Evolutionary conservation across 2,797 vertebrate species (phyloP).

Genomic region (Apogon talboti): DNA sequence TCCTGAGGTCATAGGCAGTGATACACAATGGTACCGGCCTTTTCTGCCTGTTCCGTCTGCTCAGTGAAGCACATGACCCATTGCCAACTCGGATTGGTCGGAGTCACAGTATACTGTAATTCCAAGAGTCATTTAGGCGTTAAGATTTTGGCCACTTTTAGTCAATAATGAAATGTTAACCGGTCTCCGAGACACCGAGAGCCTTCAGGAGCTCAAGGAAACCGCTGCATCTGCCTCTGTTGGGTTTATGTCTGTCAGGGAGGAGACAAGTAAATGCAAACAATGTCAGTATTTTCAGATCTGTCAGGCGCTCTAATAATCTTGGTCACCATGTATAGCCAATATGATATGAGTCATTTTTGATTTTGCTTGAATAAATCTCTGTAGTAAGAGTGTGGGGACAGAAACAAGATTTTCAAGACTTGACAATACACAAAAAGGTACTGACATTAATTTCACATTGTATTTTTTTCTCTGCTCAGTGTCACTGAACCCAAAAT

Average conservation of each 20-base stretch:
- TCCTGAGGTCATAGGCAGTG: conserved; percentile 38
- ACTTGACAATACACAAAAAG: too few species aligned
- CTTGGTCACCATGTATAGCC: too few species aligned
- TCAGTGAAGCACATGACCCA: conserved; percentile 37
- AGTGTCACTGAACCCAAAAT: too few species aligned
- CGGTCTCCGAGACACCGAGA: background rate
- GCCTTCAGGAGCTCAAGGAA: background rate
- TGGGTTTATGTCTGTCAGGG: background rate
- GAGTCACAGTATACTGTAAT: conserved; percentile 20
- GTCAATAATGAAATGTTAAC: conserved; percentile 1
- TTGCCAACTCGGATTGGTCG: conserved; percentile 29
- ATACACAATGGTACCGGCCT: conserved; percentile 23
- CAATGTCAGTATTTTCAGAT: too few species aligned
- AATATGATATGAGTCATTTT: too few species aligned
- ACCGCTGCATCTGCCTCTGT: background rate
- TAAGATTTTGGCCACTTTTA: conserved; percentile 21
- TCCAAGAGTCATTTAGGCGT: conserved; percentile 5
- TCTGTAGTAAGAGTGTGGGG: too few species aligned
- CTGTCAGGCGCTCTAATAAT: too few species aligned
- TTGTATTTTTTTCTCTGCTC: too few species aligned
- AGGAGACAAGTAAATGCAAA: background rate
- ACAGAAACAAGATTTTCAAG: too few species aligned
- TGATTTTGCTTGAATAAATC: too few species aligned
- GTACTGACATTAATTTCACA: too few species aligned
- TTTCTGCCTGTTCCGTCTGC: conserved; percentile 32